Conservation (phyloP, 2,888 invertebrate species). For the Carterocephalus palaemon region DNA sequence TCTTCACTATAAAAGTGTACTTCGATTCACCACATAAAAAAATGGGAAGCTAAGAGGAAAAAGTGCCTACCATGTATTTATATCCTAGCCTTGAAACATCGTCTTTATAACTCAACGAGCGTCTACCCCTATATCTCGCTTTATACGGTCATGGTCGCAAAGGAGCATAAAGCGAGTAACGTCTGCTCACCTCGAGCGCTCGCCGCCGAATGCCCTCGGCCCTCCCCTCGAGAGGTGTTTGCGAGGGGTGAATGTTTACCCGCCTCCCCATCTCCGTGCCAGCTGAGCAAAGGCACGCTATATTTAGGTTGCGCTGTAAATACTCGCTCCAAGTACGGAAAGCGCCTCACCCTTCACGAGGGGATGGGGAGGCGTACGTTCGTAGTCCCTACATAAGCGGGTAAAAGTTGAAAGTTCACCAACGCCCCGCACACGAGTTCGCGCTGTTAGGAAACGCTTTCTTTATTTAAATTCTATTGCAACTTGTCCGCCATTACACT, state of each 20-base stretch:
- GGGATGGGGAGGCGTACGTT: conserved; percentile 39
- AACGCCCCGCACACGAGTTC: conserved; percentile 66
- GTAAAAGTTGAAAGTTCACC: conserved; percentile 78
- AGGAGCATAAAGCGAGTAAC: conserved; percentile 46
- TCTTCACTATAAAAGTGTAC: too few relatives aligned
- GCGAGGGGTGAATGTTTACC: conserved; percentile 62
- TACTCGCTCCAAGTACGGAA: conserved; percentile 76
- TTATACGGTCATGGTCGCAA: conserved; percentile 66
- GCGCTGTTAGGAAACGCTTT: conserved; percentile 67
- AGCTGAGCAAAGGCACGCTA: conserved; percentile 77
- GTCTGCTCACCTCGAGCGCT: conserved; percentile 63
- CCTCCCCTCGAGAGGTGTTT: conserved; percentile 40
- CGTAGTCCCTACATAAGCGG: conserved; percentile 55
- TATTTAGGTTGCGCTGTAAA: conserved; percentile 79
- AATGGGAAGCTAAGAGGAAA: too few relatives aligned
- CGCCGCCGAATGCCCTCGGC: conserved; percentile 67
- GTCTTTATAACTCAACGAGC: conserved; percentile 41
- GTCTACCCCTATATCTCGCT: conserved; percentile 49
- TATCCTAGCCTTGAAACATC: too few relatives aligned
- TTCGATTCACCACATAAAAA: too few relatives aligned
- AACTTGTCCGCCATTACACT: conserved; percentile 75
- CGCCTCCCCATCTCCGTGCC: conserved; percentile 61
- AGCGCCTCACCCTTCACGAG: conserved; percentile 39
- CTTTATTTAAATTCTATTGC: conserved; percentile 79
- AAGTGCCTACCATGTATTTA: too few relatives aligned